Conservation (phyloP, 2,888 invertebrate species). For the Sphaeridia pumilis region DNA sequence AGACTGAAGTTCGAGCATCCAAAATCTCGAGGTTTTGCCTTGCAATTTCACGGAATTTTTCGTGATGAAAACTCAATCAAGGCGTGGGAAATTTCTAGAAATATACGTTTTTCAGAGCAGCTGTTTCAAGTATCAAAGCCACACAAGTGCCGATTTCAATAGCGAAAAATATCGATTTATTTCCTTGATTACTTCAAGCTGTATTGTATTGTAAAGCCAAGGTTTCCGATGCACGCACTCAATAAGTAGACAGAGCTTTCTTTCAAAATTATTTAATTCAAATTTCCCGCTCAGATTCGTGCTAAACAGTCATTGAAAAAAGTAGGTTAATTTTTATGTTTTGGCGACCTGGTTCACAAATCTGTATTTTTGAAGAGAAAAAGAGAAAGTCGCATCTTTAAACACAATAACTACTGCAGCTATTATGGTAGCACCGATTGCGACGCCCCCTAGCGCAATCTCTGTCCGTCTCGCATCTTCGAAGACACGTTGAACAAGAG, state of each 20-base stretch:
- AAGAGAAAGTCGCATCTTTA: not conserved
- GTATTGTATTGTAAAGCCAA: no score
- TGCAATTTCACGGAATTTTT: not conserved
- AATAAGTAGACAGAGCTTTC: no score
- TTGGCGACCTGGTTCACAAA: not conserved
- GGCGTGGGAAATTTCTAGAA: no score
- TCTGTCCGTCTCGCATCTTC: not conserved
- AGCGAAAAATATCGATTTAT: no score
- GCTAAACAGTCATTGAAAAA: no score
- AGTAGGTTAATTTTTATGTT: not conserved
- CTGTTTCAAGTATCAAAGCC: no score
- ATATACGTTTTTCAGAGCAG: no score
- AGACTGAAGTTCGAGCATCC: not conserved
- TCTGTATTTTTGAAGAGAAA: not conserved
- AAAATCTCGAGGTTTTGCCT: not conserved
- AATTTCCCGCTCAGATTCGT: no score
- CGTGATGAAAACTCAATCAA: not conserved
- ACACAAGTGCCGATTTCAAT: no score
- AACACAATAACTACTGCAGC: not conserved
- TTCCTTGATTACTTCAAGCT: no score
- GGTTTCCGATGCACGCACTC: no score
- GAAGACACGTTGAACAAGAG: not conserved
- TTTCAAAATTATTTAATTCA: no score
- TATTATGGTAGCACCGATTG: not conserved
- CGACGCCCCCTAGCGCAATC: not conserved